phyloP scores from a whole-genome alignment of 2,797 vertebrate species.

The Vireo griseus region DNA sequence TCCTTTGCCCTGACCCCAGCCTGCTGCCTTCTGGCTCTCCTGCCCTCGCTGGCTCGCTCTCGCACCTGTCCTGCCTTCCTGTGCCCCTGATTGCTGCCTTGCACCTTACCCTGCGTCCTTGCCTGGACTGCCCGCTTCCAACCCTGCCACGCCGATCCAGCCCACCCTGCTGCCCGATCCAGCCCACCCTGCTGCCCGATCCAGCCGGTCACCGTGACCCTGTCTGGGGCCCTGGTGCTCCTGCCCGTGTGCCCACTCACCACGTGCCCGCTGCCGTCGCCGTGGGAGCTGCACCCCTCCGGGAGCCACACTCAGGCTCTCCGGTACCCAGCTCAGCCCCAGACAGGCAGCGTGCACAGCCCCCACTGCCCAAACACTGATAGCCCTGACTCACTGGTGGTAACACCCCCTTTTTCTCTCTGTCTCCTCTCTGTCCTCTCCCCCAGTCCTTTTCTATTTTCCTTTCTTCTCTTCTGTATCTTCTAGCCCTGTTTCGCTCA shows the following conservation, averaged over 20 bases:
- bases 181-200: no score
- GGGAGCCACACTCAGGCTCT: no score
- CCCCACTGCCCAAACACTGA: accelerated
- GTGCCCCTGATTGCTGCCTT: not conserved
- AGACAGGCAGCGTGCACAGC: not conserved
- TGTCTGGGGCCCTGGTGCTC: not conserved
- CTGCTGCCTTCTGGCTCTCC: not conserved
- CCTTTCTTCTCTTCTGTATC: not conserved
- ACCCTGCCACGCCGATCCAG: no score
- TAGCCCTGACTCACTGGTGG: not conserved
- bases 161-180: no score
- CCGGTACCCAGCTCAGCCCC: accelerated
- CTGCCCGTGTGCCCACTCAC: accelerated
- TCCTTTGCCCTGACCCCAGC: not conserved
- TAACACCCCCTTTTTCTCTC: not conserved
- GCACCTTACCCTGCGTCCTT: accelerated
- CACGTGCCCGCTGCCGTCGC: not conserved
- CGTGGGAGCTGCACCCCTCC: no score
- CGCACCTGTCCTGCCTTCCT: no score
- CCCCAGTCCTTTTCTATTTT: not conserved
- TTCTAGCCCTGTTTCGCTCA: not conserved
- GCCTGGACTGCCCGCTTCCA: not conserved
- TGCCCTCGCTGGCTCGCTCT: not conserved
- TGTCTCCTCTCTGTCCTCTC: not conserved
- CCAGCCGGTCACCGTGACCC: no score